Evolutionary conservation across 1,140 invertebrate species (phyloP).

Genomic region (Oryctes rhinoceros): DNA sequence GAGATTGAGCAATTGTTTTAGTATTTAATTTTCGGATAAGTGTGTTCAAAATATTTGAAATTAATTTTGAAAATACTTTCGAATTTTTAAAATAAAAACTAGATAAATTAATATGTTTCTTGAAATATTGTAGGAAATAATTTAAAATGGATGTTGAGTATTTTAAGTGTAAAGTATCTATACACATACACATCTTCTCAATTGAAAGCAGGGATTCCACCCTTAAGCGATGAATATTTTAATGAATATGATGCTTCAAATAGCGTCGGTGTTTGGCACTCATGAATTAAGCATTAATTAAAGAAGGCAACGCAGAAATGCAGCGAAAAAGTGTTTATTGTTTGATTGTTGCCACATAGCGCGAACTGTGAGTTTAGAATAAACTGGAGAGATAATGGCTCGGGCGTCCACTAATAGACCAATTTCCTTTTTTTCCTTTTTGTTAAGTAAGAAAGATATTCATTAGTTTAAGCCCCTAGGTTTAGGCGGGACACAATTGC

Average conservation of each 20-base stretch:
- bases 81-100: too few relatives aligned
- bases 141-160: too few relatives aligned
- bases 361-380: neutral
- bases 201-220: neutral
- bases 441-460: conserved; percentile 32
- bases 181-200: neutral
- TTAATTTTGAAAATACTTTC: too few relatives aligned
- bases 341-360: conserved; percentile 21
- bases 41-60: too few relatives aligned
- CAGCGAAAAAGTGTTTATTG: conserved; percentile 11
- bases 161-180: neutral
- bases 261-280: conserved; percentile 6
- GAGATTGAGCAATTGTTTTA: too few relatives aligned
- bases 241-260: conserved; percentile 9
- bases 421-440: conserved; percentile 23
- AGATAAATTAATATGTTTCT: too few relatives aligned
- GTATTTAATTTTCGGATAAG: too few relatives aligned
- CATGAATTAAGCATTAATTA: conserved; percentile 32
- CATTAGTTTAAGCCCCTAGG: conserved; percentile 29
- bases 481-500: neutral
- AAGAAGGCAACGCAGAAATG: conserved; percentile 10
- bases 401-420: conserved; percentile 16
- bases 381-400: neutral
- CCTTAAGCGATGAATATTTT: neutral
- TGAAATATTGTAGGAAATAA: too few relatives aligned